Conservation (phyloP, 2,888 invertebrate species). For the Neoaliturus tenellus region DNA sequence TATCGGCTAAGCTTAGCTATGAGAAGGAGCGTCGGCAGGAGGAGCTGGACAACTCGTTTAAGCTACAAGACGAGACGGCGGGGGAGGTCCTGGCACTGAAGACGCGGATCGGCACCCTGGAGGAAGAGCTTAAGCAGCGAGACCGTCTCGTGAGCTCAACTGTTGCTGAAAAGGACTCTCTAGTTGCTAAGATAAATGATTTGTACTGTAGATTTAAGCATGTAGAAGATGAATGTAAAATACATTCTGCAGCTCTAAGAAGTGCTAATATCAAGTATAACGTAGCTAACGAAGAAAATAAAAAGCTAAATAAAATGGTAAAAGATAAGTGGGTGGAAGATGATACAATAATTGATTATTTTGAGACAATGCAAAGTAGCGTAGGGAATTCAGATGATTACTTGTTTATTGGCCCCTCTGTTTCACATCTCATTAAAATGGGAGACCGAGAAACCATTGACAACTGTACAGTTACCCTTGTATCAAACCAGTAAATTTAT, state of each 20-base stretch:
- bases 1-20: background rate
- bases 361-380: background rate
- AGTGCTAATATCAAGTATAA: background rate
- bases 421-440: background rate
- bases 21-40: background rate
- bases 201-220: slow-evolving; percentile 6
- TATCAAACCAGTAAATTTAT: background rate
- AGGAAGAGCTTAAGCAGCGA: background rate
- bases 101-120: background rate
- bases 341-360: background rate
- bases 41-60: background rate
- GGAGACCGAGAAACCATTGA: background rate
- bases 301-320: background rate
- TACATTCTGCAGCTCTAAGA: background rate
- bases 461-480: background rate
- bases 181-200: background rate
- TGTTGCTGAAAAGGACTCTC: slow-evolving; percentile 2
- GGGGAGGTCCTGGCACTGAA: background rate
- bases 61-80: background rate
- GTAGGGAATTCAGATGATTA: background rate
- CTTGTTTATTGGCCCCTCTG: slow-evolving; percentile 1
- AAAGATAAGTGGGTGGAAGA: slow-evolving; percentile 9
- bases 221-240: background rate
- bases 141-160: slow-evolving; percentile 13
- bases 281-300: background rate